Evolutionary conservation across 2,113 vertebrate genomes (phyloP).

Genomic region (Petromus typicus): DNA sequence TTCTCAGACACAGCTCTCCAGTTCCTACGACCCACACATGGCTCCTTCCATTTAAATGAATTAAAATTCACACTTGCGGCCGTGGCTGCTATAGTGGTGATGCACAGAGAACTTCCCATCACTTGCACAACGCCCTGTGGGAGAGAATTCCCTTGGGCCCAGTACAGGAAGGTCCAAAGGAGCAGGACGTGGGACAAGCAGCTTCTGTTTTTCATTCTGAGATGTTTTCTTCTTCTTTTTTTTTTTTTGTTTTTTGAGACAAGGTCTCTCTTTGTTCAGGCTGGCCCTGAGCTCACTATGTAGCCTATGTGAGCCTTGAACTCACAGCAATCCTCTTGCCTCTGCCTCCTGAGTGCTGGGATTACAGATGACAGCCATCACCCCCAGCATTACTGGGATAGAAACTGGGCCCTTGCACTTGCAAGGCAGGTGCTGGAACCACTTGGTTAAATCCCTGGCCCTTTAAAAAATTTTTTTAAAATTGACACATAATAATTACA

Average conservation of each 20-base stretch:
- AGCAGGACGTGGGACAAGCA: not conserved
- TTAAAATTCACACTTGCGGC: not conserved
- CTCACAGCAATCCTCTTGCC: too few relatives aligned
- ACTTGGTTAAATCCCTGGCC: too few relatives aligned
- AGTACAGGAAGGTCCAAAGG: not conserved
- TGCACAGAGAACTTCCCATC: accelerated
- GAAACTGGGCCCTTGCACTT: too few relatives aligned
- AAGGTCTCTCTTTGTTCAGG: too few relatives aligned
- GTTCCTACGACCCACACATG: not conserved
- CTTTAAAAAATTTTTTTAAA: too few relatives aligned
- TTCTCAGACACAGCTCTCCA: not conserved
- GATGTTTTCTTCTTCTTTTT: not conserved
- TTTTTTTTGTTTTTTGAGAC: too few relatives aligned
- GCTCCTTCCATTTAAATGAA: not conserved
- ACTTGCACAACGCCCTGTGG: accelerated
- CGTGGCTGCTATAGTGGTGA: accelerated
- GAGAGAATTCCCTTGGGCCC: not conserved
- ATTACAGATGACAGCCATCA: too few relatives aligned
- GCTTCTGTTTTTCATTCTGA: not conserved
- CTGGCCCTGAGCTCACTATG: too few relatives aligned
- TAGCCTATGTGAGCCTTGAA: too few relatives aligned
- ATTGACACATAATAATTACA: not conserved
- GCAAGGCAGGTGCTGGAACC: too few relatives aligned
- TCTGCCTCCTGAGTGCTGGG: too few relatives aligned
- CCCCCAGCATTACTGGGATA: too few relatives aligned